Evolutionary conservation across 2,113 vertebrate species (phyloP).

Genomic region (Grallaria varia): DNA sequence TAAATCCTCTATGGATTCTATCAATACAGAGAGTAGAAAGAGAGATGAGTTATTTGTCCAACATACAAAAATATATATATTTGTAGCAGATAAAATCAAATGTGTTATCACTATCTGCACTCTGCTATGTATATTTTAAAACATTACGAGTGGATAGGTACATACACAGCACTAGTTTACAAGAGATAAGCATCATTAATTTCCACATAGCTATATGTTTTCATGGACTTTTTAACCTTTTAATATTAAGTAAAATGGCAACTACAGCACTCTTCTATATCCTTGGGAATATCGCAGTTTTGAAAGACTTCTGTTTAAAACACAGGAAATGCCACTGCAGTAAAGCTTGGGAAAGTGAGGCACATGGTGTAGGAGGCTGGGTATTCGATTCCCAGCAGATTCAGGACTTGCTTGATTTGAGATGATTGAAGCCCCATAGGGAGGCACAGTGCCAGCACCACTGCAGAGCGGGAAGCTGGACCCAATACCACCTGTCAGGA

Average conservation of each 20-base stretch:
- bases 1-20: constrained; percentile 52
- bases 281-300: constrained; percentile 2
- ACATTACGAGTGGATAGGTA: constrained; percentile 59
- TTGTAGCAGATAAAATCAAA: constrained; percentile 66
- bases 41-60: constrained; percentile 55
- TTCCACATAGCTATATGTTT: constrained; percentile 60
- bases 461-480: neutral
- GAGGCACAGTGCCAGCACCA: fast-evolving
- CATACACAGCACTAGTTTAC: constrained; percentile 43
- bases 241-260: constrained; percentile 64
- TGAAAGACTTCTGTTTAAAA: neutral
- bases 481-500: fast-evolving
- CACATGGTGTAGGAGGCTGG: neutral
- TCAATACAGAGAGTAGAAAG: constrained; percentile 37
- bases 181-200: constrained; percentile 71
- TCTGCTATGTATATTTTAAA: constrained; percentile 68
- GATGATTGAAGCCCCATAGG: neutral
- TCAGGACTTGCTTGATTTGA: neutral
- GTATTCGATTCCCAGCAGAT: neutral
- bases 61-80: constrained; percentile 11
- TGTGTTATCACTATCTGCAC: constrained; percentile 65
- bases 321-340: neutral
- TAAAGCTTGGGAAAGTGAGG: neutral
- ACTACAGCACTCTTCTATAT: constrained; percentile 21
- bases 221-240: constrained; percentile 62